Percentiles rank a stretch among this genome's conserved stretches.
These are phyloP conservation scores for Chaenodraco wilsoni DNA, from an alignment of 2,797 vertebrate species.

Conservation along the genomic window DNA sequence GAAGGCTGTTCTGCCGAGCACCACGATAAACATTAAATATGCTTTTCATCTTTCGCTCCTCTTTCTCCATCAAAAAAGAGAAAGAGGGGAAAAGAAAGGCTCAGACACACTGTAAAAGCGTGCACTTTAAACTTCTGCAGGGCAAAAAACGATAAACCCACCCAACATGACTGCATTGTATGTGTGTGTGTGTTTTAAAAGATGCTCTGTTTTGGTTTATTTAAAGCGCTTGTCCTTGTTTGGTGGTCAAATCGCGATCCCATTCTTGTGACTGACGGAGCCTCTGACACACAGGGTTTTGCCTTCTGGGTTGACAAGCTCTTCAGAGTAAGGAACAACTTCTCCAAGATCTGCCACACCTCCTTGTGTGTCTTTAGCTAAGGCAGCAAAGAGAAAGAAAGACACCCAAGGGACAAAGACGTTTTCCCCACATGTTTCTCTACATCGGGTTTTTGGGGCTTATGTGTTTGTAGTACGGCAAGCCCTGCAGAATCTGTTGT, in stretches of 20 bases:
- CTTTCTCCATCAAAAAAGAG: constrained; percentile 78
- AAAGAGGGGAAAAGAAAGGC: constrained; percentile 38
- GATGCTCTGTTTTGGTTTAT: constrained; percentile 61
- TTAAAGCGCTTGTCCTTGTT: constrained; percentile 76
- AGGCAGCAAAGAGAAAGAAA: constrained; percentile 67
- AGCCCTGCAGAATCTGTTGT: constrained; percentile 15
- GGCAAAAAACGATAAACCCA: constrained; percentile 66
- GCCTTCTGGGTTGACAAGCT: constrained; percentile 63
- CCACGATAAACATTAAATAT: constrained; percentile 88
- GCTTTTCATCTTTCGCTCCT: constrained; percentile 86
- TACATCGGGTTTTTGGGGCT: constrained; percentile 28
- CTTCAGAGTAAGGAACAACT: constrained; percentile 69
- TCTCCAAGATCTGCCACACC: constrained; percentile 52
- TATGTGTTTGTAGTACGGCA: constrained; percentile 22
- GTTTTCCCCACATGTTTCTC: constrained; percentile 45
- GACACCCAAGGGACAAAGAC: constrained; percentile 63
- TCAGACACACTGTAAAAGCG: constrained; percentile 67
- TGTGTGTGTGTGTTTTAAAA: constrained; percentile 25
- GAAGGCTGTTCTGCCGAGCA: constrained; percentile 81
- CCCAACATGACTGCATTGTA: constrained; percentile 51
- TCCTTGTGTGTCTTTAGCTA: constrained; percentile 67
- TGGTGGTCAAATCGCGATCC: constrained; percentile 51
- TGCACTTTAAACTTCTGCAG: constrained; percentile 79
- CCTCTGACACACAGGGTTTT: constrained; percentile 60
- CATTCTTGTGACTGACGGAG: constrained; percentile 60